A percentile compares a stretch with the other conserved stretches of the same genome.
phyloP scores from a whole-genome alignment of 2,888 invertebrate genomes.

The Cephalotes varians region DNA sequence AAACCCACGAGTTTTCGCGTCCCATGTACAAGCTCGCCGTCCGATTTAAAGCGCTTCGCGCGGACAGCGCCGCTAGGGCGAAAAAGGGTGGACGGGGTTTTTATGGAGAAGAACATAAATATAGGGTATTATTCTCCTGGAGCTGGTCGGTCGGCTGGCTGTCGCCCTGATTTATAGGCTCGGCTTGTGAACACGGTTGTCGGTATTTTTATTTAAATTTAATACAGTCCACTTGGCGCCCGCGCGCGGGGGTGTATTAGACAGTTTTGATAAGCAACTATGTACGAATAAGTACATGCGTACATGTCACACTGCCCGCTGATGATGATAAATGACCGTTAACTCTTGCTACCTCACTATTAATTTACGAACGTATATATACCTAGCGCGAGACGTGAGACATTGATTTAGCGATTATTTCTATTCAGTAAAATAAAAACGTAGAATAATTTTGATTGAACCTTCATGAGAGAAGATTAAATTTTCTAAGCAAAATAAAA shows the following conservation, averaged over 20 bases:
- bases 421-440: conserved; percentile 15
- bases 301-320: conserved; percentile 54
- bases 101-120: conserved; percentile 83
- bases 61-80: conserved; percentile 58
- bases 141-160: conserved; percentile 81
- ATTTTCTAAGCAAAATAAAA: background rate
- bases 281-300: conserved; percentile 57
- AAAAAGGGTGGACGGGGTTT: conserved; percentile 73
- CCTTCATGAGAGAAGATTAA: background rate
- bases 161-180: conserved; percentile 84
- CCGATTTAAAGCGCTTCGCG: conserved; percentile 65
- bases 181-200: conserved; percentile 84
- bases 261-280: conserved; percentile 75
- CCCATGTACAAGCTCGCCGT: conserved; percentile 5
- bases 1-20: conserved; percentile 36
- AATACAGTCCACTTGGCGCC: conserved; percentile 82
- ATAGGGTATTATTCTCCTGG: conserved; percentile 84
- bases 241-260: conserved; percentile 78
- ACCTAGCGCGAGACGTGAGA: conserved; percentile 12
- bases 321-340: conserved; percentile 73
- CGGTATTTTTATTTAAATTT: conserved; percentile 86
- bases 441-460: background rate
- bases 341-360: conserved; percentile 40
- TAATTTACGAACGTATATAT: conserved; percentile 35
- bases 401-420: conserved; percentile 42